These are phyloP conservation scores for Drosophila subpulchrella DNA, from an alignment of 1,140 invertebrate genomes.

Conservation along the genomic window DNA sequence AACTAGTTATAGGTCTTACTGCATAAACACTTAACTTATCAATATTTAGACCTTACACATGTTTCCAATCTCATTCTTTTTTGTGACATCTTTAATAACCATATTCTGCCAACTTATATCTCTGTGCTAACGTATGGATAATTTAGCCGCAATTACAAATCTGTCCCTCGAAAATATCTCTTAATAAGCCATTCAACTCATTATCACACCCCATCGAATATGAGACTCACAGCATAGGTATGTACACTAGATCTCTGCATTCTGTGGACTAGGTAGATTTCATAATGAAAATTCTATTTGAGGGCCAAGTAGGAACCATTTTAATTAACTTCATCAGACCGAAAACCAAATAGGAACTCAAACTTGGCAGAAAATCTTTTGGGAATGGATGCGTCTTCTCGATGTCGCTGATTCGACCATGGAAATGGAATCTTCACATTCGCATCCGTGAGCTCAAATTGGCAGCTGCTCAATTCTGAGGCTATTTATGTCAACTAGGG, in stretches of 20 bases:
- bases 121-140: constrained; percentile 10
- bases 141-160: constrained; percentile 35
- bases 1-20: too few species aligned
- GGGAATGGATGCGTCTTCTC: constrained; percentile 28
- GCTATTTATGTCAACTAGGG: constrained; percentile 50
- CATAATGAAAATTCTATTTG: constrained; percentile 64
- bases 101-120: not conserved
- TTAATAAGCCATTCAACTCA: constrained; percentile 60
- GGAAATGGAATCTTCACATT: constrained; percentile 34
- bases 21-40: not conserved
- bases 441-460: constrained; percentile 74
- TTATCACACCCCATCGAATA: constrained; percentile 56
- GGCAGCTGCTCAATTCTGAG: constrained; percentile 70
- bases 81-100: not conserved
- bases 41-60: not conserved
- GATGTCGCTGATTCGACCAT: constrained; percentile 46
- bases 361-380: constrained; percentile 71
- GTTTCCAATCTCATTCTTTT: not conserved
- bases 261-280: constrained; percentile 36
- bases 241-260: not conserved
- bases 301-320: constrained; percentile 63
- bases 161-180: constrained; percentile 18
- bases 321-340: constrained; percentile 82
- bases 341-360: constrained; percentile 77
- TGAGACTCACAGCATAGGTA: constrained; percentile 15